phyloP scores from a whole-genome alignment of 2,888 invertebrate species.

The Microctonus hyperodae region DNA sequence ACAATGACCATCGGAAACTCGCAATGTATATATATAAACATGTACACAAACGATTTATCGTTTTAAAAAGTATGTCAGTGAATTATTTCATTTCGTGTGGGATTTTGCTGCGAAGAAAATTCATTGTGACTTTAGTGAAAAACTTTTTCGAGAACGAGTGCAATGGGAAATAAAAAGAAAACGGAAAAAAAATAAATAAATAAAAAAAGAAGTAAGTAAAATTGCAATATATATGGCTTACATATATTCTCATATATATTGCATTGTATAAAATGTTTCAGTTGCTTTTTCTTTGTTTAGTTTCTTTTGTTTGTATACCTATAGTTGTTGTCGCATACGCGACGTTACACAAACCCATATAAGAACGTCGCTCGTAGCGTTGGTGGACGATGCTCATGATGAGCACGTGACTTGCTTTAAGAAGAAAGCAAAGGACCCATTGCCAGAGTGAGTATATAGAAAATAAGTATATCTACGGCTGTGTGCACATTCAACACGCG shows the following conservation, averaged over 20 bases:
- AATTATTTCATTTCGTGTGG: constrained; percentile 13
- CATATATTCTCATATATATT: constrained; percentile 1
- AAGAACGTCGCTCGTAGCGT: background rate
- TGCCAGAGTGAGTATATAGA: background rate
- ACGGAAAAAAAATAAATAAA: background rate
- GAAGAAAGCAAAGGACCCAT: constrained; percentile 9
- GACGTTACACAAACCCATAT: constrained; percentile 11
- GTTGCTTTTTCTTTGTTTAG: background rate
- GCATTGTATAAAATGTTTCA: background rate
- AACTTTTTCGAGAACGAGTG: constrained; percentile 14
- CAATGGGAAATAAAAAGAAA: constrained; percentile 10
- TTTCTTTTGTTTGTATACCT: background rate
- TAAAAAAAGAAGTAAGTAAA: background rate
- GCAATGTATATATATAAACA: background rate
- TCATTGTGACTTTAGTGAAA: constrained; percentile 16
- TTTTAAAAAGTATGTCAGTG: constrained; percentile 19
- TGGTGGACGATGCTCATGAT: background rate
- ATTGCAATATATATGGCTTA: constrained; percentile 9
- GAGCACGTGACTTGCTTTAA: constrained; percentile 14
- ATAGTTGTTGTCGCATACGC: background rate
- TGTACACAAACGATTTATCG: constrained; percentile 17
- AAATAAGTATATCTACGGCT: constrained; percentile 15
- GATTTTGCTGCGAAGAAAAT: constrained; percentile 10
- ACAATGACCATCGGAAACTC: background rate
- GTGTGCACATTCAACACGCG: background rate